Conservation (phyloP, 1,140 invertebrate genomes). For the Drosophila malerkotliana region DNA sequence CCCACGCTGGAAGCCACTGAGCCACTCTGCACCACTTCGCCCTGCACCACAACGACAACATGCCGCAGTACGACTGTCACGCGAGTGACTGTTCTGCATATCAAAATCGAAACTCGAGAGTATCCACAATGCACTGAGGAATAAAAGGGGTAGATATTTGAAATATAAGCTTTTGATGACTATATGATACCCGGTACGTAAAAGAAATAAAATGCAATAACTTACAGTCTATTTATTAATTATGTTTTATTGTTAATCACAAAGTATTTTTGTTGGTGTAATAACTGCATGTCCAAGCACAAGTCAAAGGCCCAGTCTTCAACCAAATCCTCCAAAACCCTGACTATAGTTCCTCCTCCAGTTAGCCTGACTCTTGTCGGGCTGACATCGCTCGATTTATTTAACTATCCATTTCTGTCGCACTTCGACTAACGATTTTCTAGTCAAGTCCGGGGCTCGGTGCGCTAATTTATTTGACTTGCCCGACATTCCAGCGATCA, state of each 20-base stretch:
- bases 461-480: constrained; percentile 54
- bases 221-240: background rate
- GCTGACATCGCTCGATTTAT: constrained; percentile 77
- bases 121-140: constrained; percentile 16
- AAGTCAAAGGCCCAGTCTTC: constrained; percentile 22
- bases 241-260: background rate
- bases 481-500: constrained; percentile 52
- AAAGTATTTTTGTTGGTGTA: background rate
- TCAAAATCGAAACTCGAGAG: constrained; percentile 55
- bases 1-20: constrained; percentile 19
- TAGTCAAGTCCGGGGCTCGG: constrained; percentile 64
- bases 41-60: constrained; percentile 8
- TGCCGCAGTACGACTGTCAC: constrained; percentile 36
- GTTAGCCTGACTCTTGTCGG: constrained; percentile 22
- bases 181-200: background rate
- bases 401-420: constrained; percentile 75
- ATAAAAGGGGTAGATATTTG: background rate
- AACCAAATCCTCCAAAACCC: constrained; percentile 4
- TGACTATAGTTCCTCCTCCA: constrained; percentile 17
- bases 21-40: constrained; percentile 9
- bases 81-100: constrained; percentile 66
- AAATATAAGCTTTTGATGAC: too few relatives aligned
- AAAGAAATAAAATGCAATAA: too few relatives aligned
- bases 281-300: constrained; percentile 36
- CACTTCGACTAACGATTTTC: constrained; percentile 78